A percentile compares a stretch with the other conserved stretches of the same genome.
Conservation (phyloP, 2,797 vertebrate species). For the Simalia tracyae region DNA sequence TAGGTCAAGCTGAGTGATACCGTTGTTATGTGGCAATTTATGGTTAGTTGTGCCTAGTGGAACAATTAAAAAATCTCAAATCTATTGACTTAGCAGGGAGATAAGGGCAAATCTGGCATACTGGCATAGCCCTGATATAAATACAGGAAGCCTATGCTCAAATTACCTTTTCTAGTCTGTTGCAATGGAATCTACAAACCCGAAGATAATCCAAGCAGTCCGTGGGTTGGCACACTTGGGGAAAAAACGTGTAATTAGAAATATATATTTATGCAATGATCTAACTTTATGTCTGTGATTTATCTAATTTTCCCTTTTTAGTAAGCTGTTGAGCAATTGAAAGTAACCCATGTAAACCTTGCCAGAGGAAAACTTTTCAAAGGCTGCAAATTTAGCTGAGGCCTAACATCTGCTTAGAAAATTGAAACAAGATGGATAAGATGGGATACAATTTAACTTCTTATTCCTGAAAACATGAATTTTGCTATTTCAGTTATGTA, state of each 20-base stretch:
- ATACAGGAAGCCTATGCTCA: not conserved
- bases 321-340: not conserved
- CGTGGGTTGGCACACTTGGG: not conserved
- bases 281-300: constrained; percentile 1
- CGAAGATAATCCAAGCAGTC: not conserved
- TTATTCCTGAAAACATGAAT: not conserved
- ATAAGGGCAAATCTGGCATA: not conserved
- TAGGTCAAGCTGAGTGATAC: not conserved
- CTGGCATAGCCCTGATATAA: not conserved
- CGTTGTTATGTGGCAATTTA: not conserved
- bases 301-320: not conserved
- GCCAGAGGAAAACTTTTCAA: not conserved
- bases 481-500: not conserved
- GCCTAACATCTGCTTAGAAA: not conserved
- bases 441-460: not conserved
- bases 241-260: constrained; percentile 4
- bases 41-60: not conserved
- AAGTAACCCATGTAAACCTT: not conserved
- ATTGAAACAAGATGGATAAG: not conserved
- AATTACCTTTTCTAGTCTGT: constrained; percentile 1
- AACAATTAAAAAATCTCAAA: not conserved
- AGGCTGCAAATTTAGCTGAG: not conserved
- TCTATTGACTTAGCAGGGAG: not conserved
- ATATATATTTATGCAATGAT: not conserved
- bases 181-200: not conserved